These are phyloP conservation scores for Spheniscus mendiculus DNA, from an alignment of 2,113 vertebrate genomes.

Conservation along the genomic window DNA sequence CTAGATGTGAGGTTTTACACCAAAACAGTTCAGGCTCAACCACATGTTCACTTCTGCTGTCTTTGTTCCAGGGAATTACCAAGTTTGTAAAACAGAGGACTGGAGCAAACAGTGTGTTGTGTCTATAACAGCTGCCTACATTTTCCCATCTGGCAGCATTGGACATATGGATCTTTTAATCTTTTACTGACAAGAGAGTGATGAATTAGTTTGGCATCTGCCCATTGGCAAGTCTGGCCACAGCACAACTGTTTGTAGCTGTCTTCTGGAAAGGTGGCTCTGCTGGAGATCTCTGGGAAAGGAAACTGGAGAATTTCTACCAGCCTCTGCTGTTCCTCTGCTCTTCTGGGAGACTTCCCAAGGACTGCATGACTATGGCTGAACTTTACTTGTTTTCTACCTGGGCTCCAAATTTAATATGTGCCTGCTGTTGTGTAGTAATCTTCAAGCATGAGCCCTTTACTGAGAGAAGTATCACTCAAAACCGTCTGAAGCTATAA, in stretches of 20 bases:
- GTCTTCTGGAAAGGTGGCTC: neutral
- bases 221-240: neutral
- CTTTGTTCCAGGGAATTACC: neutral
- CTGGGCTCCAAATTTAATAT: neutral
- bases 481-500: neutral
- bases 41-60: neutral
- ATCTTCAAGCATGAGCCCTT: neutral
- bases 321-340: neutral
- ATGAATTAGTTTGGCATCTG: neutral
- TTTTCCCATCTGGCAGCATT: neutral
- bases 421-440: neutral
- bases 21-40: neutral
- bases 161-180: neutral
- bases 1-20: neutral
- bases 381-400: neutral
- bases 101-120: fast-evolving
- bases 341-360: neutral
- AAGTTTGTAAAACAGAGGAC: neutral
- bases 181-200: neutral
- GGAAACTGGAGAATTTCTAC: neutral
- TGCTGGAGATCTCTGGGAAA: neutral
- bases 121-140: neutral
- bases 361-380: neutral
- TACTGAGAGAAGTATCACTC: neutral
- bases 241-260: neutral